A percentile compares a stretch with the other conserved stretches of the same genome.
phyloP scores from a whole-genome alignment of 1,140 invertebrate species.

The Argopecten irradians region DNA sequence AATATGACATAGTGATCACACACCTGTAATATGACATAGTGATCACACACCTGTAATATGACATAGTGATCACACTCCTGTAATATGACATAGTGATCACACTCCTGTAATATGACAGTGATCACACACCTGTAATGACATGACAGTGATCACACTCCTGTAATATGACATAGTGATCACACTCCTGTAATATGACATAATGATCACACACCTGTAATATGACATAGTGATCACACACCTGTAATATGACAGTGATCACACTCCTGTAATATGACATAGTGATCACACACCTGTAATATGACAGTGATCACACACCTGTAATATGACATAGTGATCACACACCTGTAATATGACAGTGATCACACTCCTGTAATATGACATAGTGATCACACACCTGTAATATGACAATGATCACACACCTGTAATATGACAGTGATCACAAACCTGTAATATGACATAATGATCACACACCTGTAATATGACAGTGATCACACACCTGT shows the following conservation, averaged over 20 bases:
- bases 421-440: background rate
- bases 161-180: background rate
- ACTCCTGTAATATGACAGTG: slow-evolving; percentile 79
- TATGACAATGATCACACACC: background rate
- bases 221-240: slow-evolving; percentile 73
- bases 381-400: too few relatives aligned
- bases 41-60: too few relatives aligned
- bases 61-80: background rate
- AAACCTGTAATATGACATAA: background rate
- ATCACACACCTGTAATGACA: too few relatives aligned
- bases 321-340: background rate
- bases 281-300: too few relatives aligned
- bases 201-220: background rate
- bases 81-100: background rate
- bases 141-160: slow-evolving; percentile 84
- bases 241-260: slow-evolving; percentile 81
- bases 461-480: slow-evolving; percentile 80
- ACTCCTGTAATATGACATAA: background rate
- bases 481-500: slow-evolving; percentile 83
- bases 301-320: background rate
- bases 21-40: slow-evolving; percentile 77
- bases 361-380: slow-evolving; percentile 81
- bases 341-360: slow-evolving; percentile 81
- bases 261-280: slow-evolving; percentile 77
- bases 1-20: slow-evolving; percentile 81